phyloP scores from a whole-genome alignment of 2,888 invertebrate genomes.

The Matsumyia berberina region DNA sequence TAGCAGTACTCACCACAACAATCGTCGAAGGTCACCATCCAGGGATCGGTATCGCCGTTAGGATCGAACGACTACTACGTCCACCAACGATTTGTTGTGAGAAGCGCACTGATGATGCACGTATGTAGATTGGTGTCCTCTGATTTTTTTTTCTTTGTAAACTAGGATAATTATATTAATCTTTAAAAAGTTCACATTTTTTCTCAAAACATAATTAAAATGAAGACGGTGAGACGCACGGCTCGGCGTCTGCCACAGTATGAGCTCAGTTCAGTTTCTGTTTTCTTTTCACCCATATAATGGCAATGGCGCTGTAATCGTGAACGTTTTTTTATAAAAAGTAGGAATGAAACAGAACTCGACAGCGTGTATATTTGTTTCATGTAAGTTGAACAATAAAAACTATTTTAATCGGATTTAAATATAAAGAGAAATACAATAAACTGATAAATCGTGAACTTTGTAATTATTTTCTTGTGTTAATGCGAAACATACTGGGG shows the following conservation, averaged over 20 bases:
- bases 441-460: slow-evolving; percentile 1
- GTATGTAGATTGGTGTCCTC: slow-evolving; percentile 72
- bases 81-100: slow-evolving; percentile 14
- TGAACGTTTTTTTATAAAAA: slow-evolving; percentile 33
- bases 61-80: slow-evolving; percentile 21
- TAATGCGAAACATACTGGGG: background rate
- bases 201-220: slow-evolving; percentile 37
- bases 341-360: slow-evolving; percentile 46
- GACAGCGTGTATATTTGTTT: slow-evolving; percentile 56
- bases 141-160: slow-evolving; percentile 54
- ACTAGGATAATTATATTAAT: slow-evolving; percentile 69
- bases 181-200: slow-evolving; percentile 53
- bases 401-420: slow-evolving; percentile 58
- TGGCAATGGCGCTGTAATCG: slow-evolving; percentile 32
- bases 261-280: slow-evolving; percentile 32
- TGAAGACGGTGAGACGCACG: slow-evolving; percentile 35
- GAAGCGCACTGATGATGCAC: slow-evolving; percentile 53
- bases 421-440: slow-evolving; percentile 46
- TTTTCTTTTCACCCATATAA: slow-evolving; percentile 4
- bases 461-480: background rate
- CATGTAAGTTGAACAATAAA: slow-evolving; percentile 69
- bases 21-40: slow-evolving; percentile 82
- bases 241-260: slow-evolving; percentile 50
- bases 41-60: slow-evolving; percentile 84
- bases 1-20: slow-evolving; percentile 77